These are phyloP conservation scores for Etheostoma spectabile DNA, from an alignment of 2,113 vertebrate species.

Conservation along the genomic window DNA sequence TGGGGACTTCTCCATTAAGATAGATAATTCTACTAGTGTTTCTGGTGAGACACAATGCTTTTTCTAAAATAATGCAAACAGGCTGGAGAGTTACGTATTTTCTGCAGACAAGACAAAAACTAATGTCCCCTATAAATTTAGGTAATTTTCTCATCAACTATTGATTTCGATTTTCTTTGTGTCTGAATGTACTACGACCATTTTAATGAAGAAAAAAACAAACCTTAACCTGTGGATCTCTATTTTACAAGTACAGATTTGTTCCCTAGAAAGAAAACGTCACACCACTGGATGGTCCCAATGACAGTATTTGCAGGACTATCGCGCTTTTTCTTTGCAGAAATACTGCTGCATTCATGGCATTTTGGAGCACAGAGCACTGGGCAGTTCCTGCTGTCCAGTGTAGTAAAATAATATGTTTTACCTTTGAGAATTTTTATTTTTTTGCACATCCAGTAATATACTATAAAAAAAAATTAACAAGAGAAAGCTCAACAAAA, in stretches of 20 bases:
- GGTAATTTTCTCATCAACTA: conserved; percentile 8
- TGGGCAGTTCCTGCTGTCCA: conserved; percentile 55
- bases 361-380: conserved; percentile 23
- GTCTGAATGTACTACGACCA: neutral
- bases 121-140: neutral
- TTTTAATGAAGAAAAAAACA: neutral
- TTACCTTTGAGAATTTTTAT: neutral
- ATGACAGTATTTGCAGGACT: conserved; percentile 5
- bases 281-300: neutral
- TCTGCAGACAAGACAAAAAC: too few relatives aligned
- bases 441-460: conserved; percentile 17
- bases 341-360: conserved; percentile 70
- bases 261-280: neutral
- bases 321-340: conserved; percentile 22
- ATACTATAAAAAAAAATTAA: conserved; percentile 34
- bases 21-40: neutral
- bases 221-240: too few relatives aligned
- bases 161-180: neutral
- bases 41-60: conserved; percentile 12
- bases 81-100: too few relatives aligned
- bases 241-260: conserved; percentile 12
- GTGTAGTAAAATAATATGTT: conserved; percentile 2
- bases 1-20: neutral
- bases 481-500: conserved; percentile 15
- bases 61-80: too few relatives aligned